Percentiles rank a stretch among this genome's conserved stretches.
Conservation (phyloP, 2,113 vertebrate species). For the Delphinus delphis region DNA sequence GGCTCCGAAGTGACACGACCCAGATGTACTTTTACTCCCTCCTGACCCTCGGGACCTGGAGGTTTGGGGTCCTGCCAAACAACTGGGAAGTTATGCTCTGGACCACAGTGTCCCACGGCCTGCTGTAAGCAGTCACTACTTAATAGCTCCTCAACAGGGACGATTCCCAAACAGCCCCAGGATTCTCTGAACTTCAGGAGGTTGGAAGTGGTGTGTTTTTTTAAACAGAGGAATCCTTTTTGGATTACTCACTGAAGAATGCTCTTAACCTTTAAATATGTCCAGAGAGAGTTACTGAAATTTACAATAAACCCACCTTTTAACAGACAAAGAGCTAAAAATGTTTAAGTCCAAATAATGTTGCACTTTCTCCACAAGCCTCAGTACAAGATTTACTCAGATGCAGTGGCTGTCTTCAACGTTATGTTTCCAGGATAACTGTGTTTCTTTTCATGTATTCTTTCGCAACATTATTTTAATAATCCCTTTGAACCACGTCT, state of each 20-base stretch:
- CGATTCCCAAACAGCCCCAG: accelerated
- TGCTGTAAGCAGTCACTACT: accelerated
- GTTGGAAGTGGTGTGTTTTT: background rate
- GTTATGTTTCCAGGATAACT: background rate
- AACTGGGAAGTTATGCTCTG: accelerated
- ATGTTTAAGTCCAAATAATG: constrained; percentile 32
- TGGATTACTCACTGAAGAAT: background rate
- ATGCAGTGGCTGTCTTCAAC: accelerated
- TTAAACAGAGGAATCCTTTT: background rate
- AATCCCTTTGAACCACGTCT: constrained; percentile 15
- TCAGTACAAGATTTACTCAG: background rate
- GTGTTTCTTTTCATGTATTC: background rate
- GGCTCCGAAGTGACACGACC: background rate
- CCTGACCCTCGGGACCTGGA: background rate
- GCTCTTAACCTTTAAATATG: constrained; percentile 39
- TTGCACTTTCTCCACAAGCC: background rate
- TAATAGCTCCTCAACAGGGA: accelerated
- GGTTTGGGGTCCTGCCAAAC: background rate
- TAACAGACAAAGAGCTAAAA: constrained; percentile 35
- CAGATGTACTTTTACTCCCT: background rate
- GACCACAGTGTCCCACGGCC: accelerated
- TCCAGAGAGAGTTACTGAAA: constrained; percentile 22
- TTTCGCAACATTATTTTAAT: constrained; percentile 5
- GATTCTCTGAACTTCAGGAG: background rate
- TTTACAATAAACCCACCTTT: constrained; percentile 49